Evolutionary conservation across 2,797 vertebrate genomes (phyloP), one percentile per base, ranked within the genome.

Genomic region (Enteromius paludinosus): DNA sequence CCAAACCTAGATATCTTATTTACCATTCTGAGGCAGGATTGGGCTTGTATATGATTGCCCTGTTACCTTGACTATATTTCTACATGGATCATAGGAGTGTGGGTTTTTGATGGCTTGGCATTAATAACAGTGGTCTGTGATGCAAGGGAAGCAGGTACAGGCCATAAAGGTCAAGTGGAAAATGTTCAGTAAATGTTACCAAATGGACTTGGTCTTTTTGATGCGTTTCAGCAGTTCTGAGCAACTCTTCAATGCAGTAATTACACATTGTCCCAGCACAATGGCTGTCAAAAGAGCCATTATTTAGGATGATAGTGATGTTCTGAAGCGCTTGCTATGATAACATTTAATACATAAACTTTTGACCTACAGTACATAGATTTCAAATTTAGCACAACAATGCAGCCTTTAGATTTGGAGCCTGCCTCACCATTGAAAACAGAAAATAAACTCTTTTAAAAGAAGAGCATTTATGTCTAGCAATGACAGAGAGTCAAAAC

Each of bases 41-140:
- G 79, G 65, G 73, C 83, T 86, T 84, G 81, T 86, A 88, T 86
- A 56, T 75, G 81, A 90, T 89, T 89, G 85, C 79, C 80, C 85
- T 70, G 73, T 68, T 86, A 86, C 84, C 79, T 78, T 79, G 83
- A 61, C 43, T 47, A 38, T 78, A 79, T 87, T 73, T 76, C 28
- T 76, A 79, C 78, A 61, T 65, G 71, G 72, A 64, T 72, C 75
- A 85, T 62, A 78, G 47, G 62, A 69, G 74, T 68, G 43, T 15
- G 72, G 14, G 62, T 83, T 43, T 85, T 80, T 69, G 77, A 56
- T 75, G 43, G 71, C 54, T 73, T 82, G 70, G 28, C 56, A 64
- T 84, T 81, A 72, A 79, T 84, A 77, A 74, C 30, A 20, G 11
- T 18, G 14, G 28, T 64, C 20, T 83, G 83, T 49, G 52, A 83